Evolutionary conservation across 2,113 vertebrate species (phyloP).

Genomic region (Equus quagga): DNA sequence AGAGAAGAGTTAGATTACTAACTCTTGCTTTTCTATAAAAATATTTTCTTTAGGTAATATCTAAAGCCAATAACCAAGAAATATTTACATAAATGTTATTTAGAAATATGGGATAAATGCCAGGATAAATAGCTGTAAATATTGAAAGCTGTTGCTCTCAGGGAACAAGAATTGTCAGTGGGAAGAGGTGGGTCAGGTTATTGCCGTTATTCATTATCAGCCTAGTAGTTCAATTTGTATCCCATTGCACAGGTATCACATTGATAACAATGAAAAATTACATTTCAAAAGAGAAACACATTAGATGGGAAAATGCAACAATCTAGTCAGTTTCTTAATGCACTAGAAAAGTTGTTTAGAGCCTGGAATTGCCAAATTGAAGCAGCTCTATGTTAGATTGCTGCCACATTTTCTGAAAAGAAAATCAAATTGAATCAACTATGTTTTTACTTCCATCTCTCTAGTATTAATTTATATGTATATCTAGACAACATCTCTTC

Average conservation of each 20-base stretch:
- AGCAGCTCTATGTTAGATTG: not conserved
- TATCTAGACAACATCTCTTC: not conserved
- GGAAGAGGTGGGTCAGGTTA: not conserved
- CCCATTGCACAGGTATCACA: not conserved
- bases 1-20: not conserved
- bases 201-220: not conserved
- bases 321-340: not conserved
- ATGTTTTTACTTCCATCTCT: not conserved
- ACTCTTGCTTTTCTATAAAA: not conserved
- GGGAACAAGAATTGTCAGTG: not conserved
- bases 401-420: not conserved
- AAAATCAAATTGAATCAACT: not conserved
- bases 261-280: slow-evolving; percentile 34
- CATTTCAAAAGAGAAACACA: not conserved
- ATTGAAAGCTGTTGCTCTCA: not conserved
- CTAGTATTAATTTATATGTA: not conserved
- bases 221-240: not conserved
- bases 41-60: not conserved
- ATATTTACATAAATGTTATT: not conserved
- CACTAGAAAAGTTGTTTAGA: not conserved
- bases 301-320: not conserved
- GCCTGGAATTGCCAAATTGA: not conserved
- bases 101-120: not conserved
- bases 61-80: not conserved
- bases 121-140: not conserved